Base-by-base conservation (phyloP, 2,888 invertebrate species). In the Chrysolina haemoptera region DNA sequence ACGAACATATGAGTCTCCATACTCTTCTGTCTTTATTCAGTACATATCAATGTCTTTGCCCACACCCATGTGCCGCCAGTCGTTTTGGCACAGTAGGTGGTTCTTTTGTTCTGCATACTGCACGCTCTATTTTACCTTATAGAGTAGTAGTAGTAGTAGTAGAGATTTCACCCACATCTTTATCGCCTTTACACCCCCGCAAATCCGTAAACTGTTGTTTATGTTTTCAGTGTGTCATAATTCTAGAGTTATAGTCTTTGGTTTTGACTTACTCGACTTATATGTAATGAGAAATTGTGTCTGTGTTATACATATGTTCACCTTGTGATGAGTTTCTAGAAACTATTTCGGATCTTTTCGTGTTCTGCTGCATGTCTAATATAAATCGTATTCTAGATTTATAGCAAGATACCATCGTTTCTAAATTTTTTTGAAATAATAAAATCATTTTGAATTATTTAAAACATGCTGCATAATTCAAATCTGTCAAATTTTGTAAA, bases 151-250 rank as follows among this genome's bases (percentile, higher is more conserved):
- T n/a, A 59, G 27, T 59, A 75, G 74, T 71, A 40, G 71, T 76
- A 76, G 76, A 77, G 74, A 76, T 73, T 77, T 73, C 78, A 76
- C 78, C 80, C 77, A 80, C 80, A 65, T 65, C 48, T 69, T 72
- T 71, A 76, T 74, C 70, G 64, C 73, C 76, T 68, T 62, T 75
- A 72, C 78, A 71, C 77, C 74, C 78, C 62, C 76, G 68, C 68
- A 43, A 69, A 71, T 48, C 16, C 50, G 53, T 50, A 53, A 53
- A 48, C 43, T 41, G 59, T 69, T 66, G 70, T 70, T 73, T 73
- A 73, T 65, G 65, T 69, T 73, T 73, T 73, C 66, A 48, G 43
- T 43, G 18, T 41, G 43, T 64, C 43, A 22, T 64, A 43, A 64
- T 18, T 64, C 3, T 11, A 64, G 41, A 41, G 40, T 16, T 41